A percentile compares a stretch with the other conserved stretches of the same genome.
phyloP scores from a whole-genome alignment of 2,113 vertebrate species.

The Onychostruthus taczanowskii region DNA sequence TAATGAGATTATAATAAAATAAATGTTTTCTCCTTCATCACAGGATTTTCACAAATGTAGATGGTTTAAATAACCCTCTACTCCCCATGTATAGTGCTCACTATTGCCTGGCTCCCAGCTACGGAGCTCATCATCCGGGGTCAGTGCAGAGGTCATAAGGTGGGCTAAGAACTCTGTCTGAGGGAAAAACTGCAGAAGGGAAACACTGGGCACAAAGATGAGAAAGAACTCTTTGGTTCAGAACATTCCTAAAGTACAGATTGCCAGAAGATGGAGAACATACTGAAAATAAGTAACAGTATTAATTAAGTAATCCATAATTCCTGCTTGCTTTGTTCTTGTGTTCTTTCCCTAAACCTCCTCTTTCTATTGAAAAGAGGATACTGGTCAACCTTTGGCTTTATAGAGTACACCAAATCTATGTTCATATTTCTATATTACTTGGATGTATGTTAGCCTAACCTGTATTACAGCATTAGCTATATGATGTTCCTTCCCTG shows the following conservation, averaged over 20 bases:
- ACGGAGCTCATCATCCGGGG: not conserved
- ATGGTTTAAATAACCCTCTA: not conserved
- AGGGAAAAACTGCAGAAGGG: not conserved
- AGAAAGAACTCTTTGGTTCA: not conserved
- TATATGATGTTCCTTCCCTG: not conserved
- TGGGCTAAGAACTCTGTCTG: not conserved
- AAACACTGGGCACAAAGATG: not conserved
- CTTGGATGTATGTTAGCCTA: not conserved
- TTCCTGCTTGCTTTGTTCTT: not conserved
- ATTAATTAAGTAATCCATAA: not conserved
- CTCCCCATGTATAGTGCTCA: not conserved
- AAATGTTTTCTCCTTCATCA: not conserved
- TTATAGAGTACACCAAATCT: not conserved
- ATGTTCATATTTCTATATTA: not conserved
- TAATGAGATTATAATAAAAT: not conserved
- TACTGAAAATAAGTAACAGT: not conserved
- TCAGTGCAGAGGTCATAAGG: not conserved
- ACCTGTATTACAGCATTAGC: not conserved
- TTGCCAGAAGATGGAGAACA: not conserved
- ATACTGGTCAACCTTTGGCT: not conserved
- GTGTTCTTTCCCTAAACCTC: not conserved
- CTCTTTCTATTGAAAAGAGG: not conserved
- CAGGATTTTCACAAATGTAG: not conserved
- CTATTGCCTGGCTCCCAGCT: not conserved
- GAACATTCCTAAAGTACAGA: not conserved